Evolutionary conservation across 2,113 vertebrate genomes (phyloP).

Genomic region (Eptesicus fuscus): DNA sequence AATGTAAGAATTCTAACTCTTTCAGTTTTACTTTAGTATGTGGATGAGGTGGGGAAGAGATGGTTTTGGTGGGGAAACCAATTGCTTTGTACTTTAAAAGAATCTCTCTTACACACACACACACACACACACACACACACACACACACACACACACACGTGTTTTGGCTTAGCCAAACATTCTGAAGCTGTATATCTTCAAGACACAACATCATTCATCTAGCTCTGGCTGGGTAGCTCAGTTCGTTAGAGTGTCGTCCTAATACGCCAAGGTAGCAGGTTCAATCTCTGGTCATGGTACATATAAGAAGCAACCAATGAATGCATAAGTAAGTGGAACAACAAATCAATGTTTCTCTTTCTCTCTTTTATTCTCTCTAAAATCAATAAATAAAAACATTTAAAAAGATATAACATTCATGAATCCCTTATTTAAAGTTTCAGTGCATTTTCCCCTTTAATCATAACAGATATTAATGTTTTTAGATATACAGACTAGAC

Average conservation of each 20-base stretch:
- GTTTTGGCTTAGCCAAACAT: conserved; percentile 2
- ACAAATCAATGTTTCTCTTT: background rate
- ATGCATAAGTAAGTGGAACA: background rate
- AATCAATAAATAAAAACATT: background rate
- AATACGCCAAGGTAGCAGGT: background rate
- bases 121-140: background rate
- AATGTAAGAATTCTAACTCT: background rate
- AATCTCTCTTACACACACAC: background rate
- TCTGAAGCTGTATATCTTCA: background rate
- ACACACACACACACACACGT: background rate
- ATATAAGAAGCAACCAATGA: background rate
- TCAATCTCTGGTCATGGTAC: background rate
- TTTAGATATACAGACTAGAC: background rate
- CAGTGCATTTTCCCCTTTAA: background rate
- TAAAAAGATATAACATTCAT: background rate
- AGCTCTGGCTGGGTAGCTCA: background rate
- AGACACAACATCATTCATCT: background rate
- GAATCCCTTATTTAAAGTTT: background rate
- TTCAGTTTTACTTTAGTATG: conserved; percentile 28
- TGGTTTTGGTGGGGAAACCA: background rate
- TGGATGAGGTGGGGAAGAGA: background rate
- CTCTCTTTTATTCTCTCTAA: background rate
- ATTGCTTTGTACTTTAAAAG: conserved; percentile 32
- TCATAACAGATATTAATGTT: conserved; percentile 28
- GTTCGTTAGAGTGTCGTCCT: background rate